These are phyloP conservation scores for Euproctis similis DNA, from an alignment of 2,888 invertebrate species.

Conservation along the genomic window DNA sequence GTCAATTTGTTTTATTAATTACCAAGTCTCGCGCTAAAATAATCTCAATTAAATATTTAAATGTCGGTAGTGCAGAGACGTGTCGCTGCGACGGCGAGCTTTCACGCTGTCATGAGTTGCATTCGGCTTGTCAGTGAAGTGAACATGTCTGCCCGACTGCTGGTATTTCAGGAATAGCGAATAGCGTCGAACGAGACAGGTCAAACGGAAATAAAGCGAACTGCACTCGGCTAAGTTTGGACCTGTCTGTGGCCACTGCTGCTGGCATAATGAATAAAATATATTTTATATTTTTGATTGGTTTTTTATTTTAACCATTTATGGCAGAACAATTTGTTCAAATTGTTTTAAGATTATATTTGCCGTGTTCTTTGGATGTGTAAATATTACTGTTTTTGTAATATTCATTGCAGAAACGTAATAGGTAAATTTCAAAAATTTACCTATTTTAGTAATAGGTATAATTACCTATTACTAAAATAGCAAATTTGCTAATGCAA, in stretches of 20 bases:
- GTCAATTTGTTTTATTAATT: constrained; percentile 61
- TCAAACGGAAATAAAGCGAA: constrained; percentile 71
- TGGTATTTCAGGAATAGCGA: constrained; percentile 61
- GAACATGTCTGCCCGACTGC: too few relatives aligned
- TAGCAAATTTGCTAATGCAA: too few relatives aligned
- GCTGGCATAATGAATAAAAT: constrained; percentile 66
- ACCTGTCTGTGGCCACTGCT: constrained; percentile 64
- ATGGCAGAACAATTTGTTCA: too few relatives aligned
- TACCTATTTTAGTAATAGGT: too few relatives aligned
- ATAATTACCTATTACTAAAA: too few relatives aligned
- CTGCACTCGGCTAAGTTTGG: constrained; percentile 70
- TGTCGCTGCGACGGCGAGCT: constrained; percentile 52
- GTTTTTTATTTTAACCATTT: too few relatives aligned
- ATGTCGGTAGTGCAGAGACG: constrained; percentile 64
- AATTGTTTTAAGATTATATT: too few relatives aligned
- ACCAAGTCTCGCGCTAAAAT: constrained; percentile 50
- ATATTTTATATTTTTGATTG: constrained; percentile 51
- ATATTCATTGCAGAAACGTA: too few relatives aligned
- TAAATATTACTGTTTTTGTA: too few relatives aligned
- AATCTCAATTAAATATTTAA: constrained; percentile 66
- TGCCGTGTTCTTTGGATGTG: too few relatives aligned
- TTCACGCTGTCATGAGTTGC: constrained; percentile 56
- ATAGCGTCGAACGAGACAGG: constrained; percentile 63
- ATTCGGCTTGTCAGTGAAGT: constrained; percentile 61
- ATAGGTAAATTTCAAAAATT: too few relatives aligned